A percentile compares a stretch with the other conserved stretches of the same genome.
Conservation (phyloP, 2,797 vertebrate species). For the Halcyon leucocephala region DNA sequence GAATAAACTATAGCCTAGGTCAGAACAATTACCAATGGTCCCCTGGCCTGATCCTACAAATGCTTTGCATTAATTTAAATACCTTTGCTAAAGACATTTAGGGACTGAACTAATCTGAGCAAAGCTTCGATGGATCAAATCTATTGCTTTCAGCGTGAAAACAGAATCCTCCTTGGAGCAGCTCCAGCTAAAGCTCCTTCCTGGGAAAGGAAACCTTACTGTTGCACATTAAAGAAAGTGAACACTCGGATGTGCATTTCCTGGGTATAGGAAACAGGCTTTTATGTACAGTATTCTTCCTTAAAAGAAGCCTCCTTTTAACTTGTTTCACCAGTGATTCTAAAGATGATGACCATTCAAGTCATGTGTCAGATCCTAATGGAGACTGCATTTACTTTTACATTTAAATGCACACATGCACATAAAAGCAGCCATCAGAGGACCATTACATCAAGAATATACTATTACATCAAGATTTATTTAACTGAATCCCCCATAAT, state of each 20-base stretch:
- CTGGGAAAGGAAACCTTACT: neutral
- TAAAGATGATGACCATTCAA: neutral
- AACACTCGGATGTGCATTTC: neutral
- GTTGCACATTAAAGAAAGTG: neutral
- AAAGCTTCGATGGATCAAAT: neutral
- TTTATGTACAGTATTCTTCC: neutral
- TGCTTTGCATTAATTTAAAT: neutral
- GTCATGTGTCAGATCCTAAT: neutral
- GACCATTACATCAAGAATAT: constrained; percentile 46
- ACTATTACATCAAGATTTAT: constrained; percentile 52
- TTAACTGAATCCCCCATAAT: constrained; percentile 54
- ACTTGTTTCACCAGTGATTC: neutral
- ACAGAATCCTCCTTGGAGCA: neutral
- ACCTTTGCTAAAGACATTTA: neutral
- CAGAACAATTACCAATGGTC: neutral
- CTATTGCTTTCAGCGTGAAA: neutral
- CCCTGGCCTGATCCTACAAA: neutral
- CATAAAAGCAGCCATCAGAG: constrained; percentile 39
- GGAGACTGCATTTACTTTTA: neutral
- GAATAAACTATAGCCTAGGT: neutral
- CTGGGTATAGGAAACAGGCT: neutral
- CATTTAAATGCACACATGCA: constrained; percentile 25
- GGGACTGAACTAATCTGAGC: neutral
- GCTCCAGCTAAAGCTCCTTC: neutral
- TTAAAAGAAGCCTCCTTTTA: neutral